phyloP scores from a whole-genome alignment of 2,797 vertebrate genomes.

The Cryptoprocta ferox region DNA sequence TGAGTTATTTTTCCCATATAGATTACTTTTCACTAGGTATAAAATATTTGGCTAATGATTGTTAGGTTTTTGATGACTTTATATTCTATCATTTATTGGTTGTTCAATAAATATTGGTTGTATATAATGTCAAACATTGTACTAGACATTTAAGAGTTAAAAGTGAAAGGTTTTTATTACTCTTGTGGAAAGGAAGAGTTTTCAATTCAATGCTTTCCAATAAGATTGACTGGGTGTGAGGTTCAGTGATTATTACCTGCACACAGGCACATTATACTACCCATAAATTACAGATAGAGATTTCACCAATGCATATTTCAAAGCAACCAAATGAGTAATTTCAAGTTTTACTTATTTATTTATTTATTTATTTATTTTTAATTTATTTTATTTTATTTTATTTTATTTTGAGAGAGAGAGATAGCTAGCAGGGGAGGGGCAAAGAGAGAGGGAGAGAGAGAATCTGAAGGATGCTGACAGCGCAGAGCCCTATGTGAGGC shows the following conservation, averaged over 20 bases:
- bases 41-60: background rate
- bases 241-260: background rate
- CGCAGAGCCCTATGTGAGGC: too few species aligned
- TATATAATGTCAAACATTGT: background rate
- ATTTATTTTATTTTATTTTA: too few species aligned
- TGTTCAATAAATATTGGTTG: background rate
- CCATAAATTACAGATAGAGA: background rate
- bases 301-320: background rate
- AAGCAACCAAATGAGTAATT: background rate
- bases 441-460: too few species aligned
- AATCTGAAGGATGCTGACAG: too few species aligned
- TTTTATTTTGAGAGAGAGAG: too few species aligned
- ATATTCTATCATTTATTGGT: background rate
- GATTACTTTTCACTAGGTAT: background rate
- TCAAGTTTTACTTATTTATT: background rate
- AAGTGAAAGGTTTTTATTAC: background rate
- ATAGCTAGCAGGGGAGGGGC: too few species aligned
- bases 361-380: too few species aligned
- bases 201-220: background rate
- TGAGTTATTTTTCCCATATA: background rate
- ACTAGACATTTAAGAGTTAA: background rate
- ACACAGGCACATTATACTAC: background rate
- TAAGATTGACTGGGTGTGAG: background rate
- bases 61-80: background rate
- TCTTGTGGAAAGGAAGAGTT: background rate